These are phyloP conservation scores for Harpegnathos saltator DNA, from an alignment of 1,140 invertebrate genomes.

Conservation along the genomic window DNA sequence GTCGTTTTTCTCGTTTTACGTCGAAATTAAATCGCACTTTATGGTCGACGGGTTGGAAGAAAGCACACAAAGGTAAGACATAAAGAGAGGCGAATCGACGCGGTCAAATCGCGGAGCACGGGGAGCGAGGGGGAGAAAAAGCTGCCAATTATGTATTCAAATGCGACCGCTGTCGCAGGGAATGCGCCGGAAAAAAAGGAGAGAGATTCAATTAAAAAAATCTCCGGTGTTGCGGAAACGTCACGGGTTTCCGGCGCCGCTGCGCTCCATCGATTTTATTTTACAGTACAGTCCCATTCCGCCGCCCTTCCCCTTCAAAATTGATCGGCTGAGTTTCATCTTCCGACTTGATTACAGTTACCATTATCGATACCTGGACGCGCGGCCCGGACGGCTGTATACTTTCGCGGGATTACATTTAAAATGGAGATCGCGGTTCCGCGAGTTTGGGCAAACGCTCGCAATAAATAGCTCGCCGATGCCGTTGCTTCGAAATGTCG, in stretches of 20 bases:
- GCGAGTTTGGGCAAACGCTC: conserved; percentile 23
- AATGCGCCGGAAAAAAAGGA: neutral
- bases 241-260: conserved; percentile 7
- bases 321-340: conserved; percentile 49
- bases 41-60: conserved; percentile 1
- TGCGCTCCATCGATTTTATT: conserved; percentile 57
- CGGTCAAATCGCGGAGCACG: neutral
- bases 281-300: neutral
- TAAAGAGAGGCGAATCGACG: neutral
- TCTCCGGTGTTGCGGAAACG: conserved; percentile 13
- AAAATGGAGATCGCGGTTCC: conserved; percentile 54
- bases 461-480: conserved; percentile 49
- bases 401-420: conserved; percentile 59
- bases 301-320: conserved; percentile 46
- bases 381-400: conserved; percentile 16
- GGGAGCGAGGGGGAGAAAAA: conserved; percentile 3
- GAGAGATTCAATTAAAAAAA: conserved; percentile 54
- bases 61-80: conserved; percentile 32
- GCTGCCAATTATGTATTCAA: conserved; percentile 59
- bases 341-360: conserved; percentile 50
- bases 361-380: conserved; percentile 52
- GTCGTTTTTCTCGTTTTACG: conserved; percentile 22
- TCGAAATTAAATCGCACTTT: conserved; percentile 43
- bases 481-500: conserved; percentile 37
- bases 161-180: conserved; percentile 22